Evolutionary conservation across 2,113 vertebrate genomes (phyloP), one percentile per base, ranked within the genome.

Genomic region (Himantopus leucocephalus): DNA sequence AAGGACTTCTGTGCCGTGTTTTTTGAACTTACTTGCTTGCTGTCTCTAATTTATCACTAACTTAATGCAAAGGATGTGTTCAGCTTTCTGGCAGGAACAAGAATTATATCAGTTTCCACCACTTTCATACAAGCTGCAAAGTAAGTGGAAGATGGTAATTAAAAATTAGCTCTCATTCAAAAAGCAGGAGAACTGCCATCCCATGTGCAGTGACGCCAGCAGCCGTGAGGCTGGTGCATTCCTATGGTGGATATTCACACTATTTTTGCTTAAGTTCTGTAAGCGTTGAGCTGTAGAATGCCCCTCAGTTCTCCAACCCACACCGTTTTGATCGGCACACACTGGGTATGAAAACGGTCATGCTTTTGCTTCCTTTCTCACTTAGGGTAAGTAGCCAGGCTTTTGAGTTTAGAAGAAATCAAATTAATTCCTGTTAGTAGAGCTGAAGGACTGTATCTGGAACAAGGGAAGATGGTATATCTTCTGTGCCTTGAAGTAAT

Each of bases 201-300:
- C 35, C 10, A 15, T 59, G 53, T 45, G 76, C 60, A 92, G 52
- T 6, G 5, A 26, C 50, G 41, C 37, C 75, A 37, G 63, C 3
- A 1, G 81, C 78, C 45, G 27, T 27, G 56, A 85, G 79, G 26
- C 53, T 78, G 56, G 13, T 70, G 62, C 50, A 35, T 91, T 94
- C 59, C 93, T 90, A 0, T 66, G 48, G 73, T 81, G 85, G 30
- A 53, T 76, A 84, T 71, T 93, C 66, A 64, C 55, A 50, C 60
- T 87, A 91, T 77, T 95, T 97, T 97, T 94, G 76, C 75, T 50
- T 88, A 47, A 78, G 41, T 87, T 91, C 76, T 84, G 45, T 67
- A 52, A 92, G 17, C 23, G 23, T 55, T 72, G 56, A 26, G 8
- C 77, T 58, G 59, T 76, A 90, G 85, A 90, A 90, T 93, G 22